Base-by-base conservation (phyloP, 2,888 invertebrate species). In the Drosophila stalkeri region DNA sequence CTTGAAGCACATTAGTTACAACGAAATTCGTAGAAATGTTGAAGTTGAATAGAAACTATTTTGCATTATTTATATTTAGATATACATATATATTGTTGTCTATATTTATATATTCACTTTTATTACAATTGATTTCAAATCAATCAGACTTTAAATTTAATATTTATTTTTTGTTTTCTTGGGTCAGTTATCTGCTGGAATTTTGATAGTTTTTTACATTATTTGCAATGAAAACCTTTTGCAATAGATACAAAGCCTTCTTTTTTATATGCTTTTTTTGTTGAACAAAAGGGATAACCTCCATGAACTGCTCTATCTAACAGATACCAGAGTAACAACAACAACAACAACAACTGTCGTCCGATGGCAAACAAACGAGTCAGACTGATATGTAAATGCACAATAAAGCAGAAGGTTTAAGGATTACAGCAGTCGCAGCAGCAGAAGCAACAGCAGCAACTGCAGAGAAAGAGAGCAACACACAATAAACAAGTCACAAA, bases 331-430 rank as follows among this genome's bases (percentile, higher is more conserved):
- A 47, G 37, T 12, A 56, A 52, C 43, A 37, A 35, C 54, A 41
- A 61, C 39, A 56, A 52, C 43, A 37, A 35, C 54, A 41, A 61
- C 39, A 52, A 54, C 52, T 66, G 65, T 55, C 66, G 31, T 37
- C 46, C 75, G 52, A 54, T 54, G 52, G 20, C 37, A 54, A 54
- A 44, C 68, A 68, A 77, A 54, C 64, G 55, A 63, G 68, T 63
- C 54, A 54, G 33, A 60, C 73, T 81, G 64, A 81, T 81, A 85
- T 79, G 88, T 64, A 84, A 89, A 85, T 82, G 85, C 82, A 90
- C 67, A 90, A 85, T 80, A 90, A 82, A 70, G 78, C 83, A 69
- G 77, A 81, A 89, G 90, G 89, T 83, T 86, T 86, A 86, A 76
- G 89, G 89, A 80, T 90, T 90, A 82, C 78, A 77, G 56, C 76